Percentiles rank a stretch among this genome's conserved stretches.
Conservation (phyloP, 2,113 vertebrate genomes). For the Coregonus clupeaformis region DNA sequence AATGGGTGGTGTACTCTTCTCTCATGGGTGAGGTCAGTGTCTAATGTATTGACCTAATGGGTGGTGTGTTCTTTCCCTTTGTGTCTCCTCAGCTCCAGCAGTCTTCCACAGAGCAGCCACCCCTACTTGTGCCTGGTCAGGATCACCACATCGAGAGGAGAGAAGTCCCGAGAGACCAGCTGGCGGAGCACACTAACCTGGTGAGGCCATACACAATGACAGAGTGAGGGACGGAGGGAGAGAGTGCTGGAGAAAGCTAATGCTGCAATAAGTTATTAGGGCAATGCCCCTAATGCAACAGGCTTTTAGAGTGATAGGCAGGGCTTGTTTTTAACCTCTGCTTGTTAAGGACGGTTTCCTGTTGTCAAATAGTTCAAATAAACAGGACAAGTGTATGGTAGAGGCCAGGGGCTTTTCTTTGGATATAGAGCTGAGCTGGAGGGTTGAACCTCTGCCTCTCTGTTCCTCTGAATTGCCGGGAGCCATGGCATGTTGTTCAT, state of each 20-base stretch:
- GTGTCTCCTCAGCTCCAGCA: slow-evolving; percentile 64
- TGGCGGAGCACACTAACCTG: slow-evolving; percentile 74
- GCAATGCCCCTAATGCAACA: not conserved
- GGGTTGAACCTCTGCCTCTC: not conserved
- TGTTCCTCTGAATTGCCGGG: not conserved
- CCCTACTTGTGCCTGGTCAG: slow-evolving; percentile 52
- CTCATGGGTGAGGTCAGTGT: slow-evolving; percentile 22
- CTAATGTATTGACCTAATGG: slow-evolving; percentile 34
- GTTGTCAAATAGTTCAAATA: slow-evolving; percentile 8
- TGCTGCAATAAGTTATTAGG: not conserved
- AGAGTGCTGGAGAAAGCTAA: not conserved
- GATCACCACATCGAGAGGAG: slow-evolving; percentile 76
- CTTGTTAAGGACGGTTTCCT: not conserved
- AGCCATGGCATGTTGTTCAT: slow-evolving; percentile 17
- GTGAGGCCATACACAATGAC: slow-evolving; percentile 50
- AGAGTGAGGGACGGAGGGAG: not conserved
- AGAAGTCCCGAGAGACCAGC: slow-evolving; percentile 65
- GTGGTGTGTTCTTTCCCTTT: not conserved
- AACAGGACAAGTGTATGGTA: not conserved
- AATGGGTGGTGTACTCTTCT: slow-evolving; percentile 38
- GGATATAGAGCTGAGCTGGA: not conserved
- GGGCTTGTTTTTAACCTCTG: not conserved
- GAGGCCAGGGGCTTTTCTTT: not conserved
- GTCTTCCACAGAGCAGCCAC: slow-evolving; percentile 64
- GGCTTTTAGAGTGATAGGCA: not conserved